Conservation (phyloP, 1,140 invertebrate genomes). For the Oscheius sp. region DNA sequence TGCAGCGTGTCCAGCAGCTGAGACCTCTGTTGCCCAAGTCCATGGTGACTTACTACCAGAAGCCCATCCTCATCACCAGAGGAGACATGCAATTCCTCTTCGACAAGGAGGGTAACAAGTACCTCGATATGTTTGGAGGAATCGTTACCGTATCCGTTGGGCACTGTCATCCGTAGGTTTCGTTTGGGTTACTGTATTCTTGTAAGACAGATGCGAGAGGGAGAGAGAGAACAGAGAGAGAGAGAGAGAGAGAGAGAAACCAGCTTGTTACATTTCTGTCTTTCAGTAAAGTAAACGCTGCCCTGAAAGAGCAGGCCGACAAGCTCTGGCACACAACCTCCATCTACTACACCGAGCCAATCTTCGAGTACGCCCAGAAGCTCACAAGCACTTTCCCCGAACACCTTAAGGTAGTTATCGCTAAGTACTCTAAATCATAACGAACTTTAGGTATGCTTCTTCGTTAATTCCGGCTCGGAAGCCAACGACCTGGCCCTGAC, state of each 20-base stretch:
- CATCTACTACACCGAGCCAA: constrained; percentile 81
- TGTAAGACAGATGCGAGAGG: too few relatives aligned
- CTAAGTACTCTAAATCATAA: constrained; percentile 14
- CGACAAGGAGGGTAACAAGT: constrained; percentile 79
- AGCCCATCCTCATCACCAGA: constrained; percentile 78
- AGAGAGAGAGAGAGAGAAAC: too few relatives aligned
- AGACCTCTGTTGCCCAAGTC: constrained; percentile 65
- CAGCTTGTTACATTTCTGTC: neutral
- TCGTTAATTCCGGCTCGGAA: constrained; percentile 93
- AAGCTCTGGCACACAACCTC: constrained; percentile 82
- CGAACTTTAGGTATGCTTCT: constrained; percentile 67
- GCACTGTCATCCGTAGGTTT: constrained; percentile 90
- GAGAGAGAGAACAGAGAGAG: too few relatives aligned
- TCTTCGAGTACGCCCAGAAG: constrained; percentile 84
- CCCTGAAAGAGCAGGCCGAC: constrained; percentile 74
- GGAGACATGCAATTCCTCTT: constrained; percentile 88
- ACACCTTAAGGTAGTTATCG: constrained; percentile 78
- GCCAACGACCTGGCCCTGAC: constrained; percentile 89
- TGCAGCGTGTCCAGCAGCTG: constrained; percentile 41
- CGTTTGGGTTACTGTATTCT: constrained; percentile 66
- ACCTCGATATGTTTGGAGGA: constrained; percentile 84
- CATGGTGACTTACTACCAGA: constrained; percentile 75
- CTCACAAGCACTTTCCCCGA: constrained; percentile 78
- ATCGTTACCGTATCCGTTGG: constrained; percentile 96
- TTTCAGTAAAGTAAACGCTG: constrained; percentile 70